These are phyloP conservation scores for Fregetta grallaria DNA, from an alignment of 2,113 vertebrate genomes.

Conservation along the genomic window DNA sequence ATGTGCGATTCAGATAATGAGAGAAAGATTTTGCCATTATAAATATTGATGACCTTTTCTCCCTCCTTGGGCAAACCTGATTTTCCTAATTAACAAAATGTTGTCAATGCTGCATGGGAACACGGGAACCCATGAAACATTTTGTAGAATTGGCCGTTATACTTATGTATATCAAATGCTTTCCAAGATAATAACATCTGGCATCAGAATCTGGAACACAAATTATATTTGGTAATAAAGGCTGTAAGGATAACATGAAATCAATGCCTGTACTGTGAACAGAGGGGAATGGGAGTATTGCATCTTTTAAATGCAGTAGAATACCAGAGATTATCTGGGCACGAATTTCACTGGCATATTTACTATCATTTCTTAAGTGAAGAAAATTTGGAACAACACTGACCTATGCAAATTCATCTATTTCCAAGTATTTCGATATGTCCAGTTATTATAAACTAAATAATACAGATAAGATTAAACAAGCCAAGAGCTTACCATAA, in stretches of 20 bases:
- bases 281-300: rapidly evolving
- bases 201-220: neutral
- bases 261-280: neutral
- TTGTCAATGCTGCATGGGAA: neutral
- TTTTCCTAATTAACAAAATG: neutral
- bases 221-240: neutral
- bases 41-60: neutral
- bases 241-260: neutral
- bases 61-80: neutral
- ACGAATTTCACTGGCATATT: neutral
- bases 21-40: neutral
- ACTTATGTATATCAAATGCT: neutral
- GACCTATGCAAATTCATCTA: neutral
- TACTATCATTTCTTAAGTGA: neutral
- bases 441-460: neutral
- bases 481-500: neutral
- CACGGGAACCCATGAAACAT: neutral
- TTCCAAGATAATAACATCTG: neutral
- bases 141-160: neutral
- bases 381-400: neutral
- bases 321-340: neutral
- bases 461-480: neutral
- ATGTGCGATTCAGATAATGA: neutral
- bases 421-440: neutral
- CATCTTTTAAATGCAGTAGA: neutral